Conservation (phyloP, 2,113 vertebrate species). For the Serinus canaria region DNA sequence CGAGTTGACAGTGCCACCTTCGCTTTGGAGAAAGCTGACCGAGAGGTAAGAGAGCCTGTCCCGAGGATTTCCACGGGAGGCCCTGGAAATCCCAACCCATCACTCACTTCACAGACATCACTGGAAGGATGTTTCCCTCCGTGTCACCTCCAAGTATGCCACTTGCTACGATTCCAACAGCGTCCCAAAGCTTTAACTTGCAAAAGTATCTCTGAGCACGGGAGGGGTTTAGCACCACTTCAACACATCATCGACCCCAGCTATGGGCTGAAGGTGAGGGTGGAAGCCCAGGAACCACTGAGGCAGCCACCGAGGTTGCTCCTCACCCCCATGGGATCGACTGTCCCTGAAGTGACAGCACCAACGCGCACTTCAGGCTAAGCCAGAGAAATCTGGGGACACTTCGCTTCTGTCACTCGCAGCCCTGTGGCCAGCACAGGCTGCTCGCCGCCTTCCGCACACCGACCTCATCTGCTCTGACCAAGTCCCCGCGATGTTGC, state of each 20-base stretch:
- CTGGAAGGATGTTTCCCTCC: background rate
- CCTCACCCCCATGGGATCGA: background rate
- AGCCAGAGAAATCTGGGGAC: background rate
- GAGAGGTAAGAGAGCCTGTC: background rate
- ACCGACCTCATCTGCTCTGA: constrained; percentile 7
- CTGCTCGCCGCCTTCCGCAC: background rate
- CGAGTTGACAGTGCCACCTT: background rate
- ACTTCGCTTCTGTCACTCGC: background rate
- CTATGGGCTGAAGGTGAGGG: background rate
- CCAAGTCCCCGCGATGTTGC: background rate
- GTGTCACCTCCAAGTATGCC: accelerated
- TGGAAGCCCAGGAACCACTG: background rate
- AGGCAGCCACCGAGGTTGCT: background rate
- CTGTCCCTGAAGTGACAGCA: background rate
- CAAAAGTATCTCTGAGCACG: background rate
- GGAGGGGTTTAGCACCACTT: background rate
- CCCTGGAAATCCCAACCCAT: background rate
- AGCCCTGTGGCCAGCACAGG: background rate
- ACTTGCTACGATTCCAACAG: background rate
- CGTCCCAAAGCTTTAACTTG: background rate
- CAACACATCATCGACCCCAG: background rate
- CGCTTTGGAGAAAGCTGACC: background rate
- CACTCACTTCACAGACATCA: background rate
- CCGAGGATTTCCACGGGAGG: background rate
- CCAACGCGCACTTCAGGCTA: accelerated